Percentiles rank a stretch among this genome's conserved stretches.
Evolutionary conservation across 2,888 invertebrate genomes (phyloP).

Genomic region (Danaus chrysippus): DNA sequence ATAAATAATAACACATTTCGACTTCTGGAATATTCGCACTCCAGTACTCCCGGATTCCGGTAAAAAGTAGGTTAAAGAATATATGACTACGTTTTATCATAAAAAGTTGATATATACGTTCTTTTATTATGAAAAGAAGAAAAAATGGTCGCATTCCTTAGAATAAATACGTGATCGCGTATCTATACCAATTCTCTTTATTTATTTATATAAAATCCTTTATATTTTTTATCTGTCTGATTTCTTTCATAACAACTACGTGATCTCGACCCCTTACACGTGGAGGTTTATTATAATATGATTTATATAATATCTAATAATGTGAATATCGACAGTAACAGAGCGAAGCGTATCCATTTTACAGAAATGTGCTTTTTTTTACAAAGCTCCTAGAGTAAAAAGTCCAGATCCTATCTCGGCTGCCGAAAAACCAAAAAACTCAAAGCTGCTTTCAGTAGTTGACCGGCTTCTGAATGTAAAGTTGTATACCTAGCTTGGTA

Average conservation of each 20-base stretch:
- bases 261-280: too few relatives aligned
- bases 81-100: not conserved
- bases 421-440: too few relatives aligned
- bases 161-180: not conserved
- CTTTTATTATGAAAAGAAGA: slow-evolving; percentile 4
- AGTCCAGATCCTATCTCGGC: too few relatives aligned
- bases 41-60: slow-evolving; percentile 9
- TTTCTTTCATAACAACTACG: not conserved
- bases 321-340: too few relatives aligned
- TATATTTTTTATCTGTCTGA: not conserved
- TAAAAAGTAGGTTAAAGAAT: slow-evolving; percentile 19
- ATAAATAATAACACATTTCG: slow-evolving; percentile 4
- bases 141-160: slow-evolving; percentile 1
- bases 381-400: too few relatives aligned
- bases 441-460: too few relatives aligned
- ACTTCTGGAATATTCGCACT: not conserved
- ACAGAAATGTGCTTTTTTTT: too few relatives aligned
- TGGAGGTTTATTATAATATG: too few relatives aligned
- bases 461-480: too few relatives aligned
- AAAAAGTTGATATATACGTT: slow-evolving; percentile 2
- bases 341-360: too few relatives aligned
- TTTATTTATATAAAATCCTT: not conserved
- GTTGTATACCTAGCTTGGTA: too few relatives aligned
- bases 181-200: not conserved
- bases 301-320: too few relatives aligned